phyloP scores from a whole-genome alignment of 2,888 invertebrate species.

The Stenolophus ochropezus region DNA sequence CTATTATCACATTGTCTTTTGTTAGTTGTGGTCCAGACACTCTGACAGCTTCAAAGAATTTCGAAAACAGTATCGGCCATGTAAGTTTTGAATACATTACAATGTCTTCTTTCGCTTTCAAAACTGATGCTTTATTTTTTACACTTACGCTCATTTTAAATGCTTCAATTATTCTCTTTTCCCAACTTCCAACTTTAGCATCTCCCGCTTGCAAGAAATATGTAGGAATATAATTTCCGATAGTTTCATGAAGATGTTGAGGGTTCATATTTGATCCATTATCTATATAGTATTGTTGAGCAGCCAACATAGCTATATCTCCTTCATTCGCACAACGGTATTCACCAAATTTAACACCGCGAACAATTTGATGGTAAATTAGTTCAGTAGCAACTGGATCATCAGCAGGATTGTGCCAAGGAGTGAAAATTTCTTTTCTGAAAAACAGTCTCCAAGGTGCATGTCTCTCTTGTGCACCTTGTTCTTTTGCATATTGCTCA shows the following conservation, averaged over 20 bases:
- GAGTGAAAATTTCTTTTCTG: slow-evolving; percentile 91
- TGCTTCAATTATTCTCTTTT: slow-evolving; percentile 81
- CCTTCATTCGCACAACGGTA: slow-evolving; percentile 89
- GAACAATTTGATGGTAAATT: slow-evolving; percentile 90
- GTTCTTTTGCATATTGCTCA: slow-evolving; percentile 95
- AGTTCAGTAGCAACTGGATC: slow-evolving; percentile 90
- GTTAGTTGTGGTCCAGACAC: slow-evolving; percentile 81
- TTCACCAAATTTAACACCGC: slow-evolving; percentile 94
- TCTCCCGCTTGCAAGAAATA: slow-evolving; percentile 76
- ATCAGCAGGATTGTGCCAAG: slow-evolving; percentile 92
- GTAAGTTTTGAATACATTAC: slow-evolving; percentile 93
- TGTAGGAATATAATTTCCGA: slow-evolving; percentile 89
- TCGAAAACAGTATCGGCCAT: slow-evolving; percentile 96
- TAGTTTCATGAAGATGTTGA: slow-evolving; percentile 81
- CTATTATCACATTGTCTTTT: slow-evolving; percentile 88
- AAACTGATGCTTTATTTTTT: slow-evolving; percentile 78
- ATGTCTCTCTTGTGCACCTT: slow-evolving; percentile 87
- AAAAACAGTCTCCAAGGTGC: slow-evolving; percentile 93
- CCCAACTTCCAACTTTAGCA: slow-evolving; percentile 81
- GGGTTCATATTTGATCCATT: slow-evolving; percentile 81
- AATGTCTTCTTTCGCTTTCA: slow-evolving; percentile 90
- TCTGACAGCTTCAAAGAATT: slow-evolving; percentile 94
- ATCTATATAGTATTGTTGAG: slow-evolving; percentile 93
- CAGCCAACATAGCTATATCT: slow-evolving; percentile 91
- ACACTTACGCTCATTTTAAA: slow-evolving; percentile 84